A percentile compares a stretch with the other conserved stretches of the same genome.
Conservation (phyloP, 2,888 invertebrate species). For the Pocota personata region DNA sequence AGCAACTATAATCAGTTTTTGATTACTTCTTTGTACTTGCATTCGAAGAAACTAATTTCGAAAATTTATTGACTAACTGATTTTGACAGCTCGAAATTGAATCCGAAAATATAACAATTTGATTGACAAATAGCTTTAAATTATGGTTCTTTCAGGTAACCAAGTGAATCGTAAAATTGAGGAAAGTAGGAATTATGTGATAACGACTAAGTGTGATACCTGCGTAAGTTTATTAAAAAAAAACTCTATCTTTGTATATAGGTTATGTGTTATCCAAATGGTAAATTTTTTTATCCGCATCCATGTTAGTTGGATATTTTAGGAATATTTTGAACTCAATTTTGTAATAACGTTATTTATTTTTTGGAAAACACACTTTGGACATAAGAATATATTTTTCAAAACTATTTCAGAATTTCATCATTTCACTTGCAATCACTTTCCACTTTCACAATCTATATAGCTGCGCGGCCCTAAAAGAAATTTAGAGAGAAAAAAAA, state of each 20-base stretch:
- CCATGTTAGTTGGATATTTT: background rate
- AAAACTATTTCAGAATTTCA: background rate
- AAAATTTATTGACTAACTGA: background rate
- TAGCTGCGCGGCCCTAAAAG: background rate
- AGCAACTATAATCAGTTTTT: background rate
- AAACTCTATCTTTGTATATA: background rate
- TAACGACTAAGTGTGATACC: background rate
- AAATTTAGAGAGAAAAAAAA: background rate
- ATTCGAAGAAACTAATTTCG: background rate
- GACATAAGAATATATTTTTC: background rate
- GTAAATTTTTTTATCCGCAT: background rate
- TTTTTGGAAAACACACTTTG: constrained; percentile 1
- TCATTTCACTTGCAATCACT: constrained; percentile 7
- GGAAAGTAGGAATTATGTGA: background rate
- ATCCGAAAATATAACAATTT: background rate
- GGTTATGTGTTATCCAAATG: background rate
- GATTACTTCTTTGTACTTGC: background rate
- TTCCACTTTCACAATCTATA: constrained; percentile 21
- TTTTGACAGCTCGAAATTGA: background rate
- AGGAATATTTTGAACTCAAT: background rate
- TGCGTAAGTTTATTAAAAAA: background rate
- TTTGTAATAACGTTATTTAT: background rate
- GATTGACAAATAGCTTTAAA: background rate
- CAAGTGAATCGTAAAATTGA: background rate
- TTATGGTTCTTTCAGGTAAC: background rate